These are phyloP conservation scores for Engraulis encrasicolus DNA, from an alignment of 2,113 vertebrate genomes.

Conservation along the genomic window DNA sequence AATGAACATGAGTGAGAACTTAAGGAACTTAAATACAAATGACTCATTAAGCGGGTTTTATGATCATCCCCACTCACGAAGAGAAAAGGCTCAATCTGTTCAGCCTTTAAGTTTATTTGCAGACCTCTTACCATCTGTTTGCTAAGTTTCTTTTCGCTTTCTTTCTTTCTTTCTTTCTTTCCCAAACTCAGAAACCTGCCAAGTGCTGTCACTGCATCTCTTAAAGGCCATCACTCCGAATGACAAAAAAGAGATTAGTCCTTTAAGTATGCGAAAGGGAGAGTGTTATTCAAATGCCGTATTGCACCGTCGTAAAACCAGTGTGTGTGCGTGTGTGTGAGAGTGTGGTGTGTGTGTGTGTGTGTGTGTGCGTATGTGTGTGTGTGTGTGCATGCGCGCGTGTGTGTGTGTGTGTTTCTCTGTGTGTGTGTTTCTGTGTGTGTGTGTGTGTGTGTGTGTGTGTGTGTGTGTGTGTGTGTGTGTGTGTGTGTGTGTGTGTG, in stretches of 20 bases:
- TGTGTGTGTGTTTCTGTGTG: no score
- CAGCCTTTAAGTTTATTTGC: not conserved
- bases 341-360: no score
- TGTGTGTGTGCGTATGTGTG: no score
- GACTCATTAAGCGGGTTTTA: not conserved
- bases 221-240: not conserved
- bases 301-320: no score
- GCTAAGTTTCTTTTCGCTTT: not conserved
- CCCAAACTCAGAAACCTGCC: not conserved
- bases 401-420: no score
- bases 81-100: not conserved
- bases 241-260: conserved; percentile 10
- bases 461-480: no score
- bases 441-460: no score
- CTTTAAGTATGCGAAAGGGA: conserved; percentile 1
- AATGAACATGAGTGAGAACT: not conserved
- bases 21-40: conserved; percentile 6
- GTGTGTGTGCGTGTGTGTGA: no score
- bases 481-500: no score
- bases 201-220: not conserved
- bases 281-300: conserved; percentile 34
- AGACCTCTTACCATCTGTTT: conserved; percentile 7
- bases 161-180: no score
- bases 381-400: no score
- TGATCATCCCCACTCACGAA: not conserved